These are phyloP conservation scores for Brachionus calyciflorus DNA, from an alignment of 1,140 invertebrate species.

Conservation along the genomic window DNA sequence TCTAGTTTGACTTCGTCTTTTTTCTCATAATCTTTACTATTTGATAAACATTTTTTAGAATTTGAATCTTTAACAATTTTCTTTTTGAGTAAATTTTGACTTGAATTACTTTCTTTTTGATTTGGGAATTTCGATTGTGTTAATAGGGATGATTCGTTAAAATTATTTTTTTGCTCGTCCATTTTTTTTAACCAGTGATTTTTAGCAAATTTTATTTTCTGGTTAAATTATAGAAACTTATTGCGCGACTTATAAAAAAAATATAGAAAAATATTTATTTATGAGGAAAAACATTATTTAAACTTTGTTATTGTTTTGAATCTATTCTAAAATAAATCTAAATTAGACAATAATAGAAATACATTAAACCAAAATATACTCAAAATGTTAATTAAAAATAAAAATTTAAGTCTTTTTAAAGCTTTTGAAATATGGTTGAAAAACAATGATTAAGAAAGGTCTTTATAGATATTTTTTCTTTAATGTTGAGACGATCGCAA, in stretches of 20 bases:
- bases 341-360: too few relatives aligned
- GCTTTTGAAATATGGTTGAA: too few relatives aligned
- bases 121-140: background rate
- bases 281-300: conserved; percentile 18
- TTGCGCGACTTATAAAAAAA: background rate
- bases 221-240: too few relatives aligned
- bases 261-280: background rate
- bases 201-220: background rate
- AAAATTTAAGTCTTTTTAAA: too few relatives aligned
- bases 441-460: too few relatives aligned
- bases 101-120: background rate
- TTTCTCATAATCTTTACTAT: background rate
- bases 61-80: background rate
- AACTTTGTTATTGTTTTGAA: too few relatives aligned
- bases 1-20: background rate
- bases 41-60: conserved; percentile 18
- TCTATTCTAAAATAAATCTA: too few relatives aligned
- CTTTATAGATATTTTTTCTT: too few relatives aligned
- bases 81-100: conserved; percentile 19
- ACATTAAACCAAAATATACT: too few relatives aligned
- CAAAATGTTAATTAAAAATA: too few relatives aligned
- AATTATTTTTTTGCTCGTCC: conserved; percentile 8
- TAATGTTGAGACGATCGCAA: too few relatives aligned
- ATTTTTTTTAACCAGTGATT: background rate
- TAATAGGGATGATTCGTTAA: background rate